Evolutionary conservation across 2,888 invertebrate species (phyloP), one percentile per base, ranked within the genome.

Genomic region (Hypercompe scribonia): DNA sequence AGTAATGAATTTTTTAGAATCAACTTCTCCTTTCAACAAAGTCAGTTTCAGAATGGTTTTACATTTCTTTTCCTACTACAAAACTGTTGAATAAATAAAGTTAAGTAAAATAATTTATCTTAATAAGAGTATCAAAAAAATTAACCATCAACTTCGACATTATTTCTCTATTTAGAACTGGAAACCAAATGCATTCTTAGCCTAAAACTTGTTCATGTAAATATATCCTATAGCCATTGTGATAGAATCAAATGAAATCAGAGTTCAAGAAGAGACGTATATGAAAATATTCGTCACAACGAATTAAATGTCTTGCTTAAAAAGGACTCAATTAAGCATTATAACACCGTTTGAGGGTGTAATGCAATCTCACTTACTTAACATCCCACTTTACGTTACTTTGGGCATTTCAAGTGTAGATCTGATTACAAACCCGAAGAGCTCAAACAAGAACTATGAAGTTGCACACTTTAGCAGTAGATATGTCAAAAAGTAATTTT

Each of bases 121-220:
- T 71, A 28, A 72, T 61, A 72, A 68, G 42, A 50, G 34, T 70
- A 71, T 63, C 58, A 67, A 71, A 46, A 65, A 76, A 66, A 67
- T 78, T 65, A 70, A 73, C 68, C 78, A 82, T 71, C 68, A 74
- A 67, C 13, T 66, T 82, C 72, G 80, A 66, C 31, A 70, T 31
- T 71, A 5, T 50, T 74, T 72, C 72, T 21, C 18, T 64, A 15
- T 71, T 31, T 67, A 74, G 72, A 67, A 46, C 36, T n/a, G 63
- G 71, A 28, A 63, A 65, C 70, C 63, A 65, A 72, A 77, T 50
- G 50, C 7, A 21, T 70, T 72, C 61, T 65, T 21, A 34, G 64
- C 65, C 58, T n/a, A 3, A 18, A 42, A 42, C 2, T 15, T 42
- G 5, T 46, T 46, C 7, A 7, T 24, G 1, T 46, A 46, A 46